Evolutionary conservation across 2,113 vertebrate genomes (phyloP), one percentile per base, ranked within the genome.

Genomic region (Prinia subflava): DNA sequence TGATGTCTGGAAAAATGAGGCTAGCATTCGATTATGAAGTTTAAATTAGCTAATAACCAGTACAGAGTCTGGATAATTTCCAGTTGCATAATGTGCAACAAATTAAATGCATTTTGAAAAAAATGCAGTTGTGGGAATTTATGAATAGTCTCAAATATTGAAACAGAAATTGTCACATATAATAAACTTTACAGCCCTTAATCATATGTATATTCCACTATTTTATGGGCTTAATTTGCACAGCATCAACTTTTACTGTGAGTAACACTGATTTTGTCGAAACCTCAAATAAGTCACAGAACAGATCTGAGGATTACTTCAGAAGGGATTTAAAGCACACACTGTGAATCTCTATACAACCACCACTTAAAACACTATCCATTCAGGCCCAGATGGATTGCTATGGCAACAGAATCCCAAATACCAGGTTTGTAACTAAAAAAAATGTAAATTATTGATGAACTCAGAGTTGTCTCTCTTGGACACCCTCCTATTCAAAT

Each of bases 361-460:
- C 87, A 92, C 60, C 70, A 94, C 71, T 96, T 97, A 95, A 96
- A 97, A 95, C 67, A 94, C 77, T 85, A 82, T 84, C 90, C 71
- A 28, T 95, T 95, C 91, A 97, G 92, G 68, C 95, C 83, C 95
- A 97, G 90, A 85, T 95, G 71, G 87, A 95, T 97, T 92, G 91
- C 91, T 94, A 97, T 97, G 93, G 95, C 92, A 97, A 97, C 92
- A 95, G 83, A 97, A 95, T 96, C 73, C 74, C 77, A 95, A 95
- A 93, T 73, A 94, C 64, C 79, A 92, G 81, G 87, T 97, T 95
- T 96, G 92, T 96, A 96, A 96, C 90, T 95, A 95, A 97, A 81
- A 96, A 95, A 97, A 97, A 97, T 97, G 75, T 92, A 97, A 98
- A 97, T 97, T 96, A 95, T 86, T 95, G 88, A 96, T 96, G 93